Evolutionary conservation across 2,888 invertebrate species (phyloP).

Genomic region (Axea sp.): DNA sequence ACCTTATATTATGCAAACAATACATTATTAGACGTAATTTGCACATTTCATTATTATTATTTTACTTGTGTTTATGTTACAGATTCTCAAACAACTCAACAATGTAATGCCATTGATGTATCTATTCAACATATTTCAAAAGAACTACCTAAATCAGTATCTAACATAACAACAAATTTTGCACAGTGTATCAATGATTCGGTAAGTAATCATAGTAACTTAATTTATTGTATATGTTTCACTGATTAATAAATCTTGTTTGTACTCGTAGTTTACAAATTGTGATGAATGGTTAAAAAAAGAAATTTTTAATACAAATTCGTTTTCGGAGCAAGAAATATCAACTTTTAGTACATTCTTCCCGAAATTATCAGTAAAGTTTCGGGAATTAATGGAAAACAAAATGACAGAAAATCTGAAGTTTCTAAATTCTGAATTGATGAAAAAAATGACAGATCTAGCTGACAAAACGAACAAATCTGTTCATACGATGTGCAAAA

Average conservation of each 20-base stretch:
- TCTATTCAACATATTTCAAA: constrained; percentile 67
- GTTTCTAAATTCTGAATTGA: constrained; percentile 64
- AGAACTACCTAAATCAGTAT: constrained; percentile 65
- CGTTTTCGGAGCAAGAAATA: constrained; percentile 65
- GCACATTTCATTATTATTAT: too few species aligned
- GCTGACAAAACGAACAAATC: constrained; percentile 65
- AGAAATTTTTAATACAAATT: constrained; percentile 63
- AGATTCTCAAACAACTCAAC: constrained; percentile 62
- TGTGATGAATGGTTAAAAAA: constrained; percentile 69
- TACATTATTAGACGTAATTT: too few species aligned
- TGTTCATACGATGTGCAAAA: constrained; percentile 64
- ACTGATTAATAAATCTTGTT: too few species aligned
- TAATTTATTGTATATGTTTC: too few species aligned
- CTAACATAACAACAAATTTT: constrained; percentile 62
- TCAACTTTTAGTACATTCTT: constrained; percentile 64
- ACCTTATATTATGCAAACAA: too few species aligned
- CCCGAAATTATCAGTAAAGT: constrained; percentile 65
- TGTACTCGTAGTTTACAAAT: constrained; percentile 50
- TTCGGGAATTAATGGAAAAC: constrained; percentile 68
- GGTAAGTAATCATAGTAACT: constrained; percentile 63
- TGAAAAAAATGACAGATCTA: constrained; percentile 68
- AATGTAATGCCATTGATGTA: constrained; percentile 64
- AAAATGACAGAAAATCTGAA: constrained; percentile 70
- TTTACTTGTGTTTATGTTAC: neutral
- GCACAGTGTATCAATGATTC: constrained; percentile 62